Evolutionary conservation across 2,888 invertebrate species (phyloP).

Genomic region (Cephus pygmeus): DNA sequence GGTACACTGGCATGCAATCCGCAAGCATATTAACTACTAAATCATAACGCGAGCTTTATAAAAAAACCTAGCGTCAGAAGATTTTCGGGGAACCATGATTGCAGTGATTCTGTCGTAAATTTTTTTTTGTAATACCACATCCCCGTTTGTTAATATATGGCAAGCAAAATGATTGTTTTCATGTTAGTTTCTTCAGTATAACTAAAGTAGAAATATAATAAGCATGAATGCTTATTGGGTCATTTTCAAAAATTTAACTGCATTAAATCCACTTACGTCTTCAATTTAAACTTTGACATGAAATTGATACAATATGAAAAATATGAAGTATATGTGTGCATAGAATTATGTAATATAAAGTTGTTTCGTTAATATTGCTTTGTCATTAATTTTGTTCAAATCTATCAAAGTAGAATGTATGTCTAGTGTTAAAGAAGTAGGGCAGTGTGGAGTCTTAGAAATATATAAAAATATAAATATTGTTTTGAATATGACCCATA

Average conservation of each 20-base stretch:
- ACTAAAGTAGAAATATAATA: not conserved
- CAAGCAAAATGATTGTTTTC: not conserved
- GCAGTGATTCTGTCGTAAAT: not conserved
- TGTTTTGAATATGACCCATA: not conserved
- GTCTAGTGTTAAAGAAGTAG: not conserved
- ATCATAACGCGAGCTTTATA: constrained; percentile 53
- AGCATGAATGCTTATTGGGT: not conserved
- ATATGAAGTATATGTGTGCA: not conserved
- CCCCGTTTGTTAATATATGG: not conserved
- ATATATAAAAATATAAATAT: not conserved
- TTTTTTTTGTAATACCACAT: not conserved
- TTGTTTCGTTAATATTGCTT: not conserved
- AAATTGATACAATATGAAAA: not conserved
- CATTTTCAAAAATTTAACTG: not conserved
- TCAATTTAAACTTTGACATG: not conserved
- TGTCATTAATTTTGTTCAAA: too few relatives aligned
- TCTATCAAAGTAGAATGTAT: too few relatives aligned
- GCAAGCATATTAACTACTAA: constrained; percentile 63
- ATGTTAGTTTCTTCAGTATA: not conserved
- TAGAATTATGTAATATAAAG: not conserved
- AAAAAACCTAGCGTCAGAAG: constrained; percentile 34
- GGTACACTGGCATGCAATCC: constrained; percentile 62
- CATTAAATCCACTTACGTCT: not conserved
- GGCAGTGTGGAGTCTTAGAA: not conserved
- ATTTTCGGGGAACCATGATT: not conserved